Evolutionary conservation across 2,797 vertebrate species (phyloP), one percentile per base, ranked within the genome.

Genomic region (Oophaga sylvatica): DNA sequence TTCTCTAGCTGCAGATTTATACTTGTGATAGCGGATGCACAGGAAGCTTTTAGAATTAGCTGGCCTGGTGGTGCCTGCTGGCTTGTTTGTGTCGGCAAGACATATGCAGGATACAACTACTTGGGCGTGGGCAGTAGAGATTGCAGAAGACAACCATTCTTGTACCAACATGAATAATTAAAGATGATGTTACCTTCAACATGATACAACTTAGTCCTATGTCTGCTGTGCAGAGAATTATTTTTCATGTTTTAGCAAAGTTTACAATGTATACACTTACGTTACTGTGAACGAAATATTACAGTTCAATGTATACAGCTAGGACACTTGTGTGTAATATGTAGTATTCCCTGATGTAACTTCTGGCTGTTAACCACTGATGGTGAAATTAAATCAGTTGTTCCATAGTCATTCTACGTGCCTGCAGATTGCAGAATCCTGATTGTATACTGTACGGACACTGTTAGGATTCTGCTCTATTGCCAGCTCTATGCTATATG

Each of bases 11-110:
- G 41, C 35, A 80, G 82, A 88, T 83, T 45, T 48, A 20, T 48
- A 26, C 19, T 35, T 88, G 29, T 85, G 77, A 88, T 84, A 84
- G 9, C 26, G 31, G 41, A 63, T 15, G n/a, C 29, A 84, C 87
- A 88, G 87, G 87, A 88, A 84, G 82, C 82, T 80, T 65, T 80
- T 80, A 45, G 56, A 75, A 65, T 88, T 35, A 75, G 82, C 13
- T 56, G 26, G n/a, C 35, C 76, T 56, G 56, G 57, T 13, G 41
- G 41, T 73, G 57, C 71, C 59, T 16, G 35, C 41, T 56, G 71
- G 41, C 60, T 60, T 81, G 82, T 84, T 80, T 81, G 57, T 80
- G 65, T 45, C 67, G 57, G 65, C 82, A 63, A n/a, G 62, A 9
- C n/a, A 88, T n/a, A 73, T 60, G 56, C 77, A 78, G 75, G 62